These are phyloP conservation scores for Lepidurus couesii DNA, from an alignment of 1,140 invertebrate species.

Conservation along the genomic window DNA sequence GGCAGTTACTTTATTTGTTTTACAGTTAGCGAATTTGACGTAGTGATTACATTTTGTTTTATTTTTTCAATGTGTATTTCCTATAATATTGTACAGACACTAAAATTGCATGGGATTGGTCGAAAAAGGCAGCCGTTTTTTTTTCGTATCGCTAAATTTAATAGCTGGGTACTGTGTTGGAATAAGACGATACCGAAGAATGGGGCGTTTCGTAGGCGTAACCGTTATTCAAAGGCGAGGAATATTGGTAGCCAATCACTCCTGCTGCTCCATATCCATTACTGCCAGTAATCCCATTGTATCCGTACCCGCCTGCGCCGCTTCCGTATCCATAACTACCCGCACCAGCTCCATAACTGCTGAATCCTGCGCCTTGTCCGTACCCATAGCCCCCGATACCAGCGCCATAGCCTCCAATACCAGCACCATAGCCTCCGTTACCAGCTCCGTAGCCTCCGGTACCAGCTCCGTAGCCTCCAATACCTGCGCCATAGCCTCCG, in stretches of 20 bases:
- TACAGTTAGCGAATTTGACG: no score
- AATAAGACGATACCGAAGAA: constrained; percentile 32
- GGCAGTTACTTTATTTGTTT: no score
- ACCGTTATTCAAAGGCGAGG: constrained; percentile 22
- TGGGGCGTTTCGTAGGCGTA: constrained; percentile 26
- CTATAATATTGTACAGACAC: no score
- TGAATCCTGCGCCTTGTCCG: background rate
- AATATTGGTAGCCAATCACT: constrained; percentile 27
- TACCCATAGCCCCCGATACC: constrained; percentile 15
- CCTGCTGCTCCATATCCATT: constrained; percentile 25
- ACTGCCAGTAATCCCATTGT: background rate
- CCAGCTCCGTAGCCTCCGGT: background rate
- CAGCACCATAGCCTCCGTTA: background rate
- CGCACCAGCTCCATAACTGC: background rate
- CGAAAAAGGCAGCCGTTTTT: no score
- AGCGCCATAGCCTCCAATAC: background rate
- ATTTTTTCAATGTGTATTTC: no score
- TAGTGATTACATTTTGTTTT: no score
- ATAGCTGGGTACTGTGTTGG: background rate
- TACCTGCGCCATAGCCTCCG: background rate
- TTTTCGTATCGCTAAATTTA: background rate
- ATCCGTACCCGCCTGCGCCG: background rate
- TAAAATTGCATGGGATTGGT: no score
- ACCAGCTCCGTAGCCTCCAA: background rate
- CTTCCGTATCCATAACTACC: constrained; percentile 1